Percentiles rank a stretch among this genome's conserved stretches.
These are phyloP conservation scores for Struthidea cinerea DNA, from an alignment of 2,113 vertebrate species.

Conservation along the genomic window DNA sequence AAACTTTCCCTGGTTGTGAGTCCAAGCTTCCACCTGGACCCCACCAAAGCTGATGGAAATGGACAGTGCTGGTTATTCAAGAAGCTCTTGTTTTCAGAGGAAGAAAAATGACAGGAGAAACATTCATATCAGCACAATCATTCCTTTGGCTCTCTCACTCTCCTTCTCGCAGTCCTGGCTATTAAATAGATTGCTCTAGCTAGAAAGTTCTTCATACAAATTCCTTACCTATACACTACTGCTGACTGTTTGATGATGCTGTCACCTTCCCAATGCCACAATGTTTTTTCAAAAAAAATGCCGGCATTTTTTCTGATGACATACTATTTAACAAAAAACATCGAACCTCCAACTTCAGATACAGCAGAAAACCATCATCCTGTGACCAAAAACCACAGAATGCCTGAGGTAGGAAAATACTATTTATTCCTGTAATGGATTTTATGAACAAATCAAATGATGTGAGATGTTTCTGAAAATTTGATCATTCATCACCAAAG, in stretches of 20 bases:
- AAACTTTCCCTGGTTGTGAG: not conserved
- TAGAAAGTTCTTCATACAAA: slow-evolving; percentile 14
- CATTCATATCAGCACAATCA: not conserved
- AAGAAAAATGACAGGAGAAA: slow-evolving; percentile 12
- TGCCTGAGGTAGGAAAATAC: slow-evolving; percentile 53
- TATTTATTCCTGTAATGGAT: slow-evolving; percentile 59
- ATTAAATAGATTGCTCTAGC: not conserved
- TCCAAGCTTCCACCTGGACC: not conserved
- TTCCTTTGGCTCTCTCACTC: not conserved
- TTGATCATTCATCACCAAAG: slow-evolving; percentile 61
- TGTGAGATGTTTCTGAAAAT: slow-evolving; percentile 58
- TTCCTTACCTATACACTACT: not conserved
- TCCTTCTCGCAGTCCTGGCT: not conserved
- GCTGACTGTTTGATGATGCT: slow-evolving; percentile 37
- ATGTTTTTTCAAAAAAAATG: not conserved
- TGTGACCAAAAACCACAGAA: slow-evolving; percentile 23
- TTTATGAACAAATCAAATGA: slow-evolving; percentile 66
- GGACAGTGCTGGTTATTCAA: not conserved
- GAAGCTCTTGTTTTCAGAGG: not conserved
- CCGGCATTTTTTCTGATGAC: slow-evolving; percentile 7
- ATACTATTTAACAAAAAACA: slow-evolving; percentile 19
- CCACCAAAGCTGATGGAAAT: not conserved
- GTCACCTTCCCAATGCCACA: not conserved
- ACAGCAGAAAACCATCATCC: slow-evolving; percentile 39
- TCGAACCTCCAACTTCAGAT: slow-evolving; percentile 11